Conservation (phyloP, 2,888 invertebrate species). For the Tigriopus californicus region DNA sequence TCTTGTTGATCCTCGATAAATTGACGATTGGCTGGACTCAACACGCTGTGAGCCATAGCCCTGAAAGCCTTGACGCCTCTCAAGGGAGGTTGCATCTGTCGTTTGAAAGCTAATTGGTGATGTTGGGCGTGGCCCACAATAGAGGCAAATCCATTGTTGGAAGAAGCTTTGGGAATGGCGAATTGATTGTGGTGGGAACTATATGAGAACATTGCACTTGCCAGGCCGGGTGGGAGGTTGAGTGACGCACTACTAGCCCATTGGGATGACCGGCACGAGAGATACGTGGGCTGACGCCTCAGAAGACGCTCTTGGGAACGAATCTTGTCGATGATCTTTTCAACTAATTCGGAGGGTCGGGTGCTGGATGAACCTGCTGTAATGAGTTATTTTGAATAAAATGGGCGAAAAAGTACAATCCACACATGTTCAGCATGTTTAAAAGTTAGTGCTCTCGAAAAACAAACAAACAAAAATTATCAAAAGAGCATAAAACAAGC, state of each 20-base stretch:
- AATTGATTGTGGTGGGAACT: too few relatives aligned
- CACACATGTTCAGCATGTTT: too few relatives aligned
- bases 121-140: background rate
- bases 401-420: too few relatives aligned
- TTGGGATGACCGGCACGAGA: background rate
- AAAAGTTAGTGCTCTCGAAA: too few relatives aligned
- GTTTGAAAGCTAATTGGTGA: background rate
- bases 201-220: too few relatives aligned
- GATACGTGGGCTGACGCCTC: background rate
- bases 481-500: too few relatives aligned
- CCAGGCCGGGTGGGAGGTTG: background rate
- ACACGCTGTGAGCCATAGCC: background rate
- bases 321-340: constrained; percentile 2
- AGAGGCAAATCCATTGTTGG: background rate
- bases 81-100: background rate
- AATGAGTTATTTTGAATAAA: too few relatives aligned
- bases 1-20: background rate
- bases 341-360: constrained; percentile 4
- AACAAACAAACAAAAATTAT: too few relatives aligned
- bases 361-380: background rate
- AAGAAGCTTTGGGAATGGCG: too few relatives aligned
- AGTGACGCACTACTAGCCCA: background rate
- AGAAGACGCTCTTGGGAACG: background rate
- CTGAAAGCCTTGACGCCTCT: constrained; percentile 4
- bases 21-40: constrained; percentile 5